Evolutionary conservation across 2,113 vertebrate genomes (phyloP).

Genomic region (Ariopsis seemanni): DNA sequence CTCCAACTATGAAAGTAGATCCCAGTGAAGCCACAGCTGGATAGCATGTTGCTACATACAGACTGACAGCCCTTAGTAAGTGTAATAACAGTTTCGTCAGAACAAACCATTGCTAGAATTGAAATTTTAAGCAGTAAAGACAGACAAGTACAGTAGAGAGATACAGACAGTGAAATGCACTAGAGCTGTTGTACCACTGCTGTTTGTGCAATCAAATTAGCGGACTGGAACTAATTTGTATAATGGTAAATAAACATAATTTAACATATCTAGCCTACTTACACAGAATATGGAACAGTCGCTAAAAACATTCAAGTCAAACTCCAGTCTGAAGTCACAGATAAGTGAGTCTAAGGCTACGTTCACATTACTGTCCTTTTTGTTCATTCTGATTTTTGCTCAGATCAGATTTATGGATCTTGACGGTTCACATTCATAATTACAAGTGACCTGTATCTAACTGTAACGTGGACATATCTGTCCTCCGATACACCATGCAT

Average conservation of each 20-base stretch:
- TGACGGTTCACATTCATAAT: no score
- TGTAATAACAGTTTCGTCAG: background rate
- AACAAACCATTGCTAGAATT: background rate
- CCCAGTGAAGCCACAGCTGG: no score
- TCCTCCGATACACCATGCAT: no score
- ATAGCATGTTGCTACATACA: no score
- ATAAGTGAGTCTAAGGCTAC: background rate
- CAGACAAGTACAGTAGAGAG: background rate
- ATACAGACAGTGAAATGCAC: background rate
- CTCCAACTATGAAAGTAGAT: no score
- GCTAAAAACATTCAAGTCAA: background rate
- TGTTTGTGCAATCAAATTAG: background rate
- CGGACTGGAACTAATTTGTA: background rate
- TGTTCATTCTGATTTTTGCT: no score
- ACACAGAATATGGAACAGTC: background rate
- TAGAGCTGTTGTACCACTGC: background rate
- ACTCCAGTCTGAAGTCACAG: background rate
- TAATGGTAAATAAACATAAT: background rate
- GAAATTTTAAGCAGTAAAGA: background rate
- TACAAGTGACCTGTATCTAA: no score
- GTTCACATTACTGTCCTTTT: no score
- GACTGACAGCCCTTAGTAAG: no score
- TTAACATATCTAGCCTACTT: background rate
- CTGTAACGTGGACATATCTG: no score
- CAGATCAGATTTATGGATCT: no score